Conservation (phyloP, 2,797 vertebrate genomes). For the Oryzias sinensis region DNA sequence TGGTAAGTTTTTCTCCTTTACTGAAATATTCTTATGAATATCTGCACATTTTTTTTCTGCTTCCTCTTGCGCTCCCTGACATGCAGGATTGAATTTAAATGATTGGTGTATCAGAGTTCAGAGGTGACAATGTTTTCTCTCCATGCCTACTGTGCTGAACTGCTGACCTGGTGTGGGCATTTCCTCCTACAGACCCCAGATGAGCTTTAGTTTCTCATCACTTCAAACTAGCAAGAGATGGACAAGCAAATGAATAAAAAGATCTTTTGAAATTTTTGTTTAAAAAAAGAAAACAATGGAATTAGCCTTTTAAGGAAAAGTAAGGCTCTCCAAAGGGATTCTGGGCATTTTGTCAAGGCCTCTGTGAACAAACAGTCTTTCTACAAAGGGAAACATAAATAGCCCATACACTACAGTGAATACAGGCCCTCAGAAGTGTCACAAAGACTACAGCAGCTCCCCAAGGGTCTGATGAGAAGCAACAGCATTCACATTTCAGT, state of each 20-base stretch:
- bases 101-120: too few species aligned
- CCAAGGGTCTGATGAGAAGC: constrained; percentile 48
- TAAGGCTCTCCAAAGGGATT: constrained; percentile 51
- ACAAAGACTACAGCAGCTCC: constrained; percentile 55
- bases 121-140: too few species aligned
- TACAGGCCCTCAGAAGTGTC: constrained; percentile 63
- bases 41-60: too few species aligned
- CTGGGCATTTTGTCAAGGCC: constrained; percentile 64
- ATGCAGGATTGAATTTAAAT: too few species aligned
- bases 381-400: constrained; percentile 71
- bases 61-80: too few species aligned
- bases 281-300: constrained; percentile 35
- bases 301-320: constrained; percentile 42
- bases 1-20: too few species aligned
- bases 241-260: neutral
- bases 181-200: too few species aligned
- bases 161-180: too few species aligned
- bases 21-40: too few species aligned
- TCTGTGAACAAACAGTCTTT: constrained; percentile 51
- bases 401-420: constrained; percentile 61
- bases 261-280: constrained; percentile 8
- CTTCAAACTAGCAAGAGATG: constrained; percentile 1
- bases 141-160: too few species aligned
- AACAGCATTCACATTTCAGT: constrained; percentile 64
- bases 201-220: too few species aligned